Percentiles rank a stretch among this genome's conserved stretches.
phyloP scores from a whole-genome alignment of 2,888 invertebrate genomes.

The Pollenia labialis region DNA sequence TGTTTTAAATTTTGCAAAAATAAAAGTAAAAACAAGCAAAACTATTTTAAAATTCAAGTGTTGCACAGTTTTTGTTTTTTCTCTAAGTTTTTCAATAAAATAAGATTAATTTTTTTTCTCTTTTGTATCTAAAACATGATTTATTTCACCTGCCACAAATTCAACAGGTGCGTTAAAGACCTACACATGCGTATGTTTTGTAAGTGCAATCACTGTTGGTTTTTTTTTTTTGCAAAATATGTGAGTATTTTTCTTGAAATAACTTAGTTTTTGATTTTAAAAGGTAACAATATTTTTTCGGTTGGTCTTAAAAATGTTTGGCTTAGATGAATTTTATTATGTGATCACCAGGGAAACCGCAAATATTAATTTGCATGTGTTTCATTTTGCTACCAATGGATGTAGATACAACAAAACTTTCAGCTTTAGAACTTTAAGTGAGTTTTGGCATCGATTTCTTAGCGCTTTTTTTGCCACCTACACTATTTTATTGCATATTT shows the following conservation, averaged over 20 bases:
- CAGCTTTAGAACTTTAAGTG: no score
- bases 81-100: slow-evolving; percentile 5
- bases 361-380: no score
- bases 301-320: slow-evolving; percentile 32
- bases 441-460: no score
- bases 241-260: neutral
- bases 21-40: neutral
- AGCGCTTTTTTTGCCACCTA: no score
- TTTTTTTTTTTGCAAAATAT: neutral
- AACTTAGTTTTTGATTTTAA: neutral
- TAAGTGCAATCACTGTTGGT: neutral
- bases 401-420: no score
- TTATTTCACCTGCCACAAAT: slow-evolving; percentile 36
- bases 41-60: neutral
- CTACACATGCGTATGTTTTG: slow-evolving; percentile 15
- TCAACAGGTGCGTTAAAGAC: slow-evolving; percentile 55
- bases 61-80: slow-evolving; percentile 3
- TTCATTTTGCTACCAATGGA: no score
- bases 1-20: no score
- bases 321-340: slow-evolving; percentile 38
- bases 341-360: neutral
- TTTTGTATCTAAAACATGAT: slow-evolving; percentile 31
- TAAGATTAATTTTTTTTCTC: slow-evolving; percentile 9
- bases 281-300: slow-evolving; percentile 44
- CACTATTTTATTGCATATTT: no score